These are phyloP conservation scores for Microctonus hyperodae DNA, from an alignment of 2,888 invertebrate species.

Conservation along the genomic window DNA sequence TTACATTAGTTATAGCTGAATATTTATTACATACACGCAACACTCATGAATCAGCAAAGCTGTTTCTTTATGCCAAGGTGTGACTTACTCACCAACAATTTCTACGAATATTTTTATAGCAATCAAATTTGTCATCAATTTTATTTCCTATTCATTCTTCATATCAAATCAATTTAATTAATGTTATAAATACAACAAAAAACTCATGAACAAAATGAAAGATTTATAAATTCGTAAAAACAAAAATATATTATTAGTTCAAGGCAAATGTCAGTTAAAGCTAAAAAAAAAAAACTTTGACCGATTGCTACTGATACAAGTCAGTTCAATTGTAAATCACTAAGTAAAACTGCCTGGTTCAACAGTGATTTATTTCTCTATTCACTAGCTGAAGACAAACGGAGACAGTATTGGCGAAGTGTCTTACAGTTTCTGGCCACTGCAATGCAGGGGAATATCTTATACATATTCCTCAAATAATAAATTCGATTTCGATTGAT, in stretches of 20 bases:
- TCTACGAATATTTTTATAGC: not conserved
- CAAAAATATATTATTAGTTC: not conserved
- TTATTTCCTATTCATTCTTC: too few relatives aligned
- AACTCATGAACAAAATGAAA: too few relatives aligned
- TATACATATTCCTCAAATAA: not conserved
- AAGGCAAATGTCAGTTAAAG: slow-evolving; percentile 2
- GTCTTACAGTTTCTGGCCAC: not conserved
- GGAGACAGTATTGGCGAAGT: slow-evolving; percentile 10
- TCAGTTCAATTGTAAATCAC: slow-evolving; percentile 23
- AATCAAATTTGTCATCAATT: not conserved
- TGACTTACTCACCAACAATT: not conserved
- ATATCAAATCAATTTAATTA: too few relatives aligned
- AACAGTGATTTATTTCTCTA: slow-evolving; percentile 11
- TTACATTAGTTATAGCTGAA: not conserved
- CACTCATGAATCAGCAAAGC: not conserved
- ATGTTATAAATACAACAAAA: not conserved
- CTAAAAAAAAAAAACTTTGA: not conserved
- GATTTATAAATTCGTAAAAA: not conserved
- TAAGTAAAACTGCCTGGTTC: slow-evolving; percentile 1
- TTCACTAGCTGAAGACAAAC: not conserved
- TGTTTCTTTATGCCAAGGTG: not conserved
- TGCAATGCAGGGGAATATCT: slow-evolving; percentile 20
- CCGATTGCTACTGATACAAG: not conserved
- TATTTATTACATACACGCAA: not conserved
- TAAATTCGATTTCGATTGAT: too few relatives aligned